These are phyloP conservation scores for Chaenodraco wilsoni DNA, from an alignment of 2,797 vertebrate species.

Conservation along the genomic window DNA sequence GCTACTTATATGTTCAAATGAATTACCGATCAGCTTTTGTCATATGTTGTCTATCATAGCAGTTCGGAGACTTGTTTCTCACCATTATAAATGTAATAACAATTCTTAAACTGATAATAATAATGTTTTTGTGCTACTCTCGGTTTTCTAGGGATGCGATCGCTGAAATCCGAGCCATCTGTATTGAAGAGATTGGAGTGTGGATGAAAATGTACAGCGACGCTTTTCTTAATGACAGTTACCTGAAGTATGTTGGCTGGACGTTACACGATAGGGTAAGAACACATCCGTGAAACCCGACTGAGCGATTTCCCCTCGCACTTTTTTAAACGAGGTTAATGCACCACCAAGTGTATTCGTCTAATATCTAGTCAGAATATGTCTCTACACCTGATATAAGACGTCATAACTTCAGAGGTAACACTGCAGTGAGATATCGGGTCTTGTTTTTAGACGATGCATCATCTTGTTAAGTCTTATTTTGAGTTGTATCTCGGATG, in stretches of 20 bases:
- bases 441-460: too few relatives aligned
- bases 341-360: too few relatives aligned
- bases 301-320: neutral
- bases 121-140: neutral
- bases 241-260: slow-evolving; percentile 99
- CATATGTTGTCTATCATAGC: neutral
- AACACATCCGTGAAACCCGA: neutral
- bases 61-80: neutral
- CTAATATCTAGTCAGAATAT: too few relatives aligned
- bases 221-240: slow-evolving; percentile 98
- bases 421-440: too few relatives aligned
- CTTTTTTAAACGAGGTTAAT: too few relatives aligned
- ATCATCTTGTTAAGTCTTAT: too few relatives aligned
- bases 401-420: too few relatives aligned
- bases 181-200: slow-evolving; percentile 99
- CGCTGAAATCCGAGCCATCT: slow-evolving; percentile 98
- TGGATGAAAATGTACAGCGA: slow-evolving; percentile 99
- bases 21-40: neutral
- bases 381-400: too few relatives aligned
- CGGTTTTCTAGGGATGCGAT: slow-evolving; percentile 90
- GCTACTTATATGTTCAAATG: neutral
- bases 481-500: too few relatives aligned
- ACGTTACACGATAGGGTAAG: slow-evolving; percentile 97
- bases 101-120: too few relatives aligned
- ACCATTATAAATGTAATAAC: neutral